Base-by-base conservation (phyloP, 2,113 vertebrate genomes). In the Thamnaconus septentrionalis region DNA sequence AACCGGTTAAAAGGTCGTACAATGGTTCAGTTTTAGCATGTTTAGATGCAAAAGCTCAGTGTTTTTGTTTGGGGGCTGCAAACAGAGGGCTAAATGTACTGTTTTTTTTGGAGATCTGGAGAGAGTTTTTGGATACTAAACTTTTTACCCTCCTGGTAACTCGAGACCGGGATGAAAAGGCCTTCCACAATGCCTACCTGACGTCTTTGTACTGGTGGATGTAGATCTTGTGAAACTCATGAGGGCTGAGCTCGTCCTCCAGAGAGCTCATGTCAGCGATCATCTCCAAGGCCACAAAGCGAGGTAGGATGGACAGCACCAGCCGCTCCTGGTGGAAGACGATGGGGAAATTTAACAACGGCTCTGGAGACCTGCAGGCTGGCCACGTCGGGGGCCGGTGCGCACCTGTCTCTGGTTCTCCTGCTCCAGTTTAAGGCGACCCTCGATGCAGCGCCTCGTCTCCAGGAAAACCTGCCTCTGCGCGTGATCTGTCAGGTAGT, bases 381-480 rank as follows among this genome's bases (percentile, higher is more conserved):
- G 18, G 18, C 18, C 2, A 2, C 18, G 18, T 31, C 18, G 18
- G 18, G 18, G 18, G 18, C 18, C 18, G 18, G 18, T 2, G 18
- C 6, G 41, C 93, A 95, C 96, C 95, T 98, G 95, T 92, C 96
- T 93, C 67, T 98, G 95, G 86, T 97, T 98, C 83, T 98, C 96
- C 31, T 93, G 94, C 82, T 97, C 95, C 7, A 98, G 92, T 64
- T 94, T 94, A 77, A 99, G 89, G 72, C 93, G 92, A 56, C 96
- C 96, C 86, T 98, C 94, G 43, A 97, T 97, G 41, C 95, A 97
- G 77, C 95, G 94, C 18, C 95, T 88, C 0, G 95, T 99, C 90
- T 99, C 96, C 73, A 97, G 90, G 85, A 98, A 99, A 58, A 95
- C 95, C 83, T 98, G 96, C 8, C 96, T 93, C 79, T 99, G 96